phyloP scores from a whole-genome alignment of 2,797 vertebrate species.

The Pseudochromis fuscus region DNA sequence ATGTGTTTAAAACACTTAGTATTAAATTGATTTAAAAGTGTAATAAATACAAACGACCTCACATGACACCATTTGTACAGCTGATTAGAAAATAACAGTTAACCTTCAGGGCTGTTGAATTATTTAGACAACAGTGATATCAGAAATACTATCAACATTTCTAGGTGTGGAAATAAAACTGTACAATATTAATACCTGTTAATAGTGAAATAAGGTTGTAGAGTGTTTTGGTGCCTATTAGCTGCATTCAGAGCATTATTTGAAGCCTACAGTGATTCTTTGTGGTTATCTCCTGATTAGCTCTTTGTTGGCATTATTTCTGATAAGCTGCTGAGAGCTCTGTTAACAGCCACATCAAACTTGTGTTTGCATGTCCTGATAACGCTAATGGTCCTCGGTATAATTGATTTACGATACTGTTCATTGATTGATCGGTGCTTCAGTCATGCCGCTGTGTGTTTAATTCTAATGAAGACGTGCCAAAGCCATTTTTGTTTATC shows the following conservation, averaged over 20 bases:
- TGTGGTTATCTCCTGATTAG: slow-evolving; percentile 58
- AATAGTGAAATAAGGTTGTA: background rate
- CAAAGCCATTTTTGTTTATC: slow-evolving; percentile 2
- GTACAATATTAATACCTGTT: background rate
- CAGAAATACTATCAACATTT: background rate
- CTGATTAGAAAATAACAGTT: too few relatives aligned
- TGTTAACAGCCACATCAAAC: slow-evolving; percentile 66
- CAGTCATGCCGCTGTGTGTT: slow-evolving; percentile 45
- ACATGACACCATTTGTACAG: too few relatives aligned
- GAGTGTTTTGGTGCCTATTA: slow-evolving; percentile 19
- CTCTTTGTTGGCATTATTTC: slow-evolving; percentile 47
- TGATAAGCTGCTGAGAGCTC: slow-evolving; percentile 65
- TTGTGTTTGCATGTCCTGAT: slow-evolving; percentile 70
- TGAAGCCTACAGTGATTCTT: slow-evolving; percentile 36
- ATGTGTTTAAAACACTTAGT: background rate
- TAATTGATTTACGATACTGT: slow-evolving; percentile 76
- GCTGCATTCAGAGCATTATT: slow-evolving; percentile 22
- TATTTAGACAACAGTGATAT: background rate
- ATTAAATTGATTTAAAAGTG: too few relatives aligned
- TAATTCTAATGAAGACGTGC: slow-evolving; percentile 10
- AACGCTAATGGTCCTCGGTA: slow-evolving; percentile 71
- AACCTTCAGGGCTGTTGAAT: background rate
- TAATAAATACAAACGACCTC: too few relatives aligned
- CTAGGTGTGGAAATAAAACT: background rate
- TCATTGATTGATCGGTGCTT: slow-evolving; percentile 51